Percentiles rank a stretch among this genome's conserved stretches.
Evolutionary conservation across 2,888 invertebrate genomes (phyloP).

Genomic region (Apantesis nais): DNA sequence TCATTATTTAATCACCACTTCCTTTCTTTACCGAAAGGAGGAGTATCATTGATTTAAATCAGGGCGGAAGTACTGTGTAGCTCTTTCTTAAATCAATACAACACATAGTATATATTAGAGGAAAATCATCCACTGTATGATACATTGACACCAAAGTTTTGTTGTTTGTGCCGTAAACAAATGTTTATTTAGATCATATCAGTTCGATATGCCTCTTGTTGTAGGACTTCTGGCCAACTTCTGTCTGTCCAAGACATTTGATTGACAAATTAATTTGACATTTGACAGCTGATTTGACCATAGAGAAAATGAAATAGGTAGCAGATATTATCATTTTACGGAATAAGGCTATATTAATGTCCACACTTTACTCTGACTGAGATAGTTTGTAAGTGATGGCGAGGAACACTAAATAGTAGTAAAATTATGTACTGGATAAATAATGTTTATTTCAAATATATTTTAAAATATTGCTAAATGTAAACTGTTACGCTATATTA

Average conservation of each 20-base stretch:
- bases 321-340: too few relatives aligned
- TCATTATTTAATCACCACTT: slow-evolving; percentile 71
- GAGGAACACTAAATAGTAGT: too few relatives aligned
- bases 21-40: slow-evolving; percentile 53
- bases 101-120: slow-evolving; percentile 28
- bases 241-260: slow-evolving; percentile 21
- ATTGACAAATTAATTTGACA: slow-evolving; percentile 42
- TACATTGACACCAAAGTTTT: slow-evolving; percentile 41
- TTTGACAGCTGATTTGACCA: slow-evolving; percentile 41
- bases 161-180: slow-evolving; percentile 27
- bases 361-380: too few relatives aligned
- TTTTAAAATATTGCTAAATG: too few relatives aligned
- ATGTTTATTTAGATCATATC: slow-evolving; percentile 35
- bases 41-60: slow-evolving; percentile 56
- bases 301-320: slow-evolving; percentile 17
- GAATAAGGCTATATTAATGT: too few relatives aligned
- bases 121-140: slow-evolving; percentile 25
- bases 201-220: slow-evolving; percentile 17
- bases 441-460: too few relatives aligned
- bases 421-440: too few relatives aligned
- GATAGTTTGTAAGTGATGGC: too few relatives aligned
- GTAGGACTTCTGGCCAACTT: background rate
- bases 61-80: slow-evolving; percentile 46
- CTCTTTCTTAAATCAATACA: slow-evolving; percentile 35
- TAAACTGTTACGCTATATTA: too few relatives aligned